Percentiles rank a stretch among this genome's conserved stretches.
phyloP scores from a whole-genome alignment of 2,113 vertebrate species.

The Megaceryle torquata region DNA sequence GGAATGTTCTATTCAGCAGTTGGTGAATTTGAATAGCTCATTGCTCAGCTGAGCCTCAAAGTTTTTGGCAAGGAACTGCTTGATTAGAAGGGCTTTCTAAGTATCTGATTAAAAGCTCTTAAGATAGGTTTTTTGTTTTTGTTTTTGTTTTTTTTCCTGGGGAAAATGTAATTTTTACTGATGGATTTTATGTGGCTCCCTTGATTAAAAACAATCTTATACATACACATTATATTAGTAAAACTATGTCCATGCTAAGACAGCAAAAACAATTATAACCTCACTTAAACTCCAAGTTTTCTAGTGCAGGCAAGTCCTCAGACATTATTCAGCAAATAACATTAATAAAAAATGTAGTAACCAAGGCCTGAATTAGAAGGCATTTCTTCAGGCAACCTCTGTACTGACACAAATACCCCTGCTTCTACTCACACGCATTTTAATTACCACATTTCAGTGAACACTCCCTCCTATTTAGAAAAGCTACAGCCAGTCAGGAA shows the following conservation, averaged over 20 bases:
- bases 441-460: neutral
- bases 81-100: neutral
- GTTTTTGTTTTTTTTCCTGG: neutral
- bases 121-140: too few relatives aligned
- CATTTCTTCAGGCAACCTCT: slow-evolving; percentile 1
- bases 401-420: neutral
- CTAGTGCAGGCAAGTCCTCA: slow-evolving; percentile 2
- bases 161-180: neutral
- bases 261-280: neutral
- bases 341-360: neutral
- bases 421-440: neutral
- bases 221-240: neutral
- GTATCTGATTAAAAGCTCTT: neutral
- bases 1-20: neutral
- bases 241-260: neutral
- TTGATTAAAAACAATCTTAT: neutral
- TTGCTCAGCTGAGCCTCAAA: neutral
- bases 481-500: neutral
- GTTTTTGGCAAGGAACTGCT: neutral
- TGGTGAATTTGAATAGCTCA: neutral
- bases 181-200: neutral
- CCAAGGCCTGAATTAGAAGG: neutral
- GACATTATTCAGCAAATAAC: neutral
- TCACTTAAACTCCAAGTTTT: neutral
- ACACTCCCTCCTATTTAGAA: neutral